Conservation (phyloP, 1,140 invertebrate species). For the Zaprionus capensis region DNA sequence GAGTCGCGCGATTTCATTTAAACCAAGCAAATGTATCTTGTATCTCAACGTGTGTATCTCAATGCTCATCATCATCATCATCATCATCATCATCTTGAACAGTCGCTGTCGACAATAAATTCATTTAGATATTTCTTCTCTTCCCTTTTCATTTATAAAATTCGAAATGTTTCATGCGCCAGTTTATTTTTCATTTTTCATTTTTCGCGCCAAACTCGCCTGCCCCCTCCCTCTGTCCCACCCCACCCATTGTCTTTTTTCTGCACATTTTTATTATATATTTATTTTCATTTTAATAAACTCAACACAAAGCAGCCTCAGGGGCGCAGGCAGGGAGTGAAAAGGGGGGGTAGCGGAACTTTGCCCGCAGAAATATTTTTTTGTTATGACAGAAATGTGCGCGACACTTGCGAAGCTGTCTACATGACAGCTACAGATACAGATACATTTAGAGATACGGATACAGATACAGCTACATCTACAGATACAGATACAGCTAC, state of each 20-base stretch:
- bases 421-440: constrained; percentile 1
- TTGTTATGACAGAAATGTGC: constrained; percentile 80
- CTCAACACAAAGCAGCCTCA: constrained; percentile 37
- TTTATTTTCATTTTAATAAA: constrained; percentile 77
- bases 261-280: constrained; percentile 61
- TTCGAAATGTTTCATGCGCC: constrained; percentile 56
- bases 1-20: constrained; percentile 68
- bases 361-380: constrained; percentile 65
- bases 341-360: neutral
- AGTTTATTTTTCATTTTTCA: constrained; percentile 76
- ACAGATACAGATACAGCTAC: neutral
- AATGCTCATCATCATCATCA: constrained; percentile 17
- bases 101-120: constrained; percentile 59
- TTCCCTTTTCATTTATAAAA: constrained; percentile 58
- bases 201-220: constrained; percentile 42
- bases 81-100: constrained; percentile 4
- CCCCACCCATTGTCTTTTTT: constrained; percentile 19
- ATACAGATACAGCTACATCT: neutral
- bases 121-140: constrained; percentile 46
- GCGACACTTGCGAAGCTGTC: constrained; percentile 47
- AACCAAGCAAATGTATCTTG: constrained; percentile 29
- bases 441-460: neutral
- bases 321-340: neutral
- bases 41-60: constrained; percentile 20
- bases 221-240: neutral